These are phyloP conservation scores for Cryptocephalus moraei DNA, from an alignment of 2,888 invertebrate species.

Conservation along the genomic window DNA sequence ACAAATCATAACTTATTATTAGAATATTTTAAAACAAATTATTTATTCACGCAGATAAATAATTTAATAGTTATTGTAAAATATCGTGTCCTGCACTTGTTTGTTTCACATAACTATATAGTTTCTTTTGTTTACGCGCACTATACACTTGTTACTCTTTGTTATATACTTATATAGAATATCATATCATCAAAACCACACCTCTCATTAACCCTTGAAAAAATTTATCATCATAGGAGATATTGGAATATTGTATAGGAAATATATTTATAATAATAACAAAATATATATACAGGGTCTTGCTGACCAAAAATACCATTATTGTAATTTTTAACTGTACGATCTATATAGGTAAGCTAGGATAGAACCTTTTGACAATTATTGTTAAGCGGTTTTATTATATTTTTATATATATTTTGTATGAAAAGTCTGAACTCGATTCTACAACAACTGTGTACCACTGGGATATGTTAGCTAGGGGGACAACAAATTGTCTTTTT, in stretches of 20 bases:
- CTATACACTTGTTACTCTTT: too few relatives aligned
- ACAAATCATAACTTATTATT: too few relatives aligned
- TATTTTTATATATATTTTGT: slow-evolving; percentile 23
- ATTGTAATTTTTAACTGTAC: slow-evolving; percentile 8
- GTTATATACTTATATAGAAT: not conserved
- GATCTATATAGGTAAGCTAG: slow-evolving; percentile 1
- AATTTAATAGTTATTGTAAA: too few relatives aligned
- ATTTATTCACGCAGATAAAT: too few relatives aligned
- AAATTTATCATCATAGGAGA: slow-evolving; percentile 8
- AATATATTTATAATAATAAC: slow-evolving; percentile 8
- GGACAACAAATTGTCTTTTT: too few relatives aligned
- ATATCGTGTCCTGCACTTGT: too few relatives aligned
- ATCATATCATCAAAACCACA: slow-evolving; percentile 11
- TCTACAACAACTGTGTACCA: not conserved
- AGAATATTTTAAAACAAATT: too few relatives aligned
- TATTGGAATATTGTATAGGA: not conserved
- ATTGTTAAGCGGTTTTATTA: slow-evolving; percentile 20
- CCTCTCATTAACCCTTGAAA: slow-evolving; percentile 11
- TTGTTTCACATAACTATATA: too few relatives aligned
- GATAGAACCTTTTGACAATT: slow-evolving; percentile 9
- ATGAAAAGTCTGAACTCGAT: slow-evolving; percentile 14
- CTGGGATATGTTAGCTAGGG: too few relatives aligned
- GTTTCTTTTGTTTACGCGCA: too few relatives aligned
- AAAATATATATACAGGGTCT: slow-evolving; percentile 16
- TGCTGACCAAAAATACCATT: slow-evolving; percentile 15